Evolutionary conservation across 2,113 vertebrate species (phyloP).

Genomic region (Passer domesticus): DNA sequence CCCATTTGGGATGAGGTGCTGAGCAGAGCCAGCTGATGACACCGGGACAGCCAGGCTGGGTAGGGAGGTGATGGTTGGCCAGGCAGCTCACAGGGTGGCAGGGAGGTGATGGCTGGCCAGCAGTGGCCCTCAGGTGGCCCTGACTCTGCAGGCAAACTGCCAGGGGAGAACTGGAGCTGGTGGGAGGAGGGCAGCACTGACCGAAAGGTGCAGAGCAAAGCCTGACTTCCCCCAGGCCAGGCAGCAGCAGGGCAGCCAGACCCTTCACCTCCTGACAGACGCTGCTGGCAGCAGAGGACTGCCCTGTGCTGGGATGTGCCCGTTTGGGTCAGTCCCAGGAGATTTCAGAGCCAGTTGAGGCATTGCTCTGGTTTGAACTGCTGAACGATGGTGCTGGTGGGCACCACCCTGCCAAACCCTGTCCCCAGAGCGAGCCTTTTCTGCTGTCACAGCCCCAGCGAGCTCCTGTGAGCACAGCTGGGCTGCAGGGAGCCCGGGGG

Average conservation of each 20-base stretch:
- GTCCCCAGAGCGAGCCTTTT: rapidly evolving
- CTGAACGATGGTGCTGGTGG: rapidly evolving
- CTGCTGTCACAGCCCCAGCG: background rate
- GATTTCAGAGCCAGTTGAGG: background rate
- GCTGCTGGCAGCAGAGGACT: background rate
- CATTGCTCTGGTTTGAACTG: rapidly evolving
- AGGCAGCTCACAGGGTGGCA: background rate
- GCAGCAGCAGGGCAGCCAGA: background rate
- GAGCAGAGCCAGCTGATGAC: background rate
- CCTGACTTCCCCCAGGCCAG: background rate
- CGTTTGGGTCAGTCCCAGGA: rapidly evolving
- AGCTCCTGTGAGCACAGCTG: background rate
- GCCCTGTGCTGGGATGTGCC: rapidly evolving
- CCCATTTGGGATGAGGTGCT: background rate
- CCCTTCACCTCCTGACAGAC: rapidly evolving
- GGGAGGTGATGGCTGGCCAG: background rate
- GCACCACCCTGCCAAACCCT: background rate
- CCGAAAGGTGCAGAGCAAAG: background rate
- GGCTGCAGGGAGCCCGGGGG: background rate
- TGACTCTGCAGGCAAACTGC: background rate
- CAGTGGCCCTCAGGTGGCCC: background rate
- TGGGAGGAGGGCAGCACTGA: background rate
- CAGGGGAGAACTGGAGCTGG: background rate
- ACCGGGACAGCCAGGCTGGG: background rate
- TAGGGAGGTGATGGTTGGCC: background rate